Evolutionary conservation across 2,113 vertebrate species (phyloP).

Genomic region (Panthera uncia): DNA sequence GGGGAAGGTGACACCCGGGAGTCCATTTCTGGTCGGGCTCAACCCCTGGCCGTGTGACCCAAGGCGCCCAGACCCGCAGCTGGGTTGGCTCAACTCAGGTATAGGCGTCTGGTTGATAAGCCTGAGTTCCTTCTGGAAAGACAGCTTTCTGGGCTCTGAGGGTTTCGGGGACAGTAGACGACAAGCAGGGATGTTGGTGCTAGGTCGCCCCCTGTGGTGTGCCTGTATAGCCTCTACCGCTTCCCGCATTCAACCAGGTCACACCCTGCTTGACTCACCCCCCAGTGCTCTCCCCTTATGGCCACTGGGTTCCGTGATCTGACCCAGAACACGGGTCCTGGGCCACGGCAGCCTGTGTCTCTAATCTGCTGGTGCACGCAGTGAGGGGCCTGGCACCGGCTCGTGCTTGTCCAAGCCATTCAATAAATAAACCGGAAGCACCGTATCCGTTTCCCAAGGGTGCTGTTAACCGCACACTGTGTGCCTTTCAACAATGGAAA

Average conservation of each 20-base stretch:
- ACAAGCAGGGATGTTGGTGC: background rate
- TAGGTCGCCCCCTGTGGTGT: background rate
- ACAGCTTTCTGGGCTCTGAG: background rate
- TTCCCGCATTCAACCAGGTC: background rate
- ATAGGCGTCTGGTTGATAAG: background rate
- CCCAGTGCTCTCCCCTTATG: no score
- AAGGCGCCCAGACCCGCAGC: background rate
- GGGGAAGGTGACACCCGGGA: no score
- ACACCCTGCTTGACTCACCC: background rate
- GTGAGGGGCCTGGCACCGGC: no score
- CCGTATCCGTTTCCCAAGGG: background rate
- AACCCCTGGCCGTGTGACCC: background rate
- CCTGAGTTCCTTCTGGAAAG: background rate
- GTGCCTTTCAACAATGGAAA: background rate
- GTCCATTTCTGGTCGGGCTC: background rate
- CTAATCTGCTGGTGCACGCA: background rate
- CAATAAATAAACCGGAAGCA: rapidly evolving
- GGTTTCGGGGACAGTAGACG: background rate
- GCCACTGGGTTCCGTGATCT: no score
- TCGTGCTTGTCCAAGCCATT: rapidly evolving
- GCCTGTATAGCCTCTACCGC: no score
- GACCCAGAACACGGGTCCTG: background rate
- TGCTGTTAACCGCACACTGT: background rate
- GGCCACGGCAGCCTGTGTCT: no score
- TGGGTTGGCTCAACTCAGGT: no score